Evolutionary conservation across 2,113 vertebrate genomes (phyloP).

Genomic region (Coregonus clupeaformis): DNA sequence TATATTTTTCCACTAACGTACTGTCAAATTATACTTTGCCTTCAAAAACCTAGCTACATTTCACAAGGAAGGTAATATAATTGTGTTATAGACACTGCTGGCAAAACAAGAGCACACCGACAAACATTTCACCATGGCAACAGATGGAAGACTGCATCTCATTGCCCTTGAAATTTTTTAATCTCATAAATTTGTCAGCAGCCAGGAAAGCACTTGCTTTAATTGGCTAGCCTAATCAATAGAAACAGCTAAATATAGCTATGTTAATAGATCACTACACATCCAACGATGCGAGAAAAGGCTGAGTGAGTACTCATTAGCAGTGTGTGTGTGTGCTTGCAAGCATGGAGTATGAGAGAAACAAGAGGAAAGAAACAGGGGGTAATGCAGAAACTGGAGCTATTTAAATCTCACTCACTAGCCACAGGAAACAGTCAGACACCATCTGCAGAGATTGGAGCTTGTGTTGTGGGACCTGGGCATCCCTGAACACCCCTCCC

Average conservation of each 20-base stretch:
- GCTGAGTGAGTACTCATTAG: not conserved
- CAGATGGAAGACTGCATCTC: not conserved
- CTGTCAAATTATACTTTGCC: too few relatives aligned
- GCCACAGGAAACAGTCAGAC: not conserved
- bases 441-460: slow-evolving; percentile 18
- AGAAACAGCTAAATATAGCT: not conserved
- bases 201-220: not conserved
- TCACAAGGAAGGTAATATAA: too few relatives aligned
- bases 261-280: not conserved
- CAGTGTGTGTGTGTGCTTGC: slow-evolving; percentile 6
- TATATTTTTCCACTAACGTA: too few relatives aligned
- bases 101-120: not conserved
- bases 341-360: not conserved
- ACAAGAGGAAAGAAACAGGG: slow-evolving; percentile 2
- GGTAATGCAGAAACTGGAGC: slow-evolving; percentile 9
- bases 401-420: slow-evolving; percentile 14
- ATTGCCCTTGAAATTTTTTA: not conserved
- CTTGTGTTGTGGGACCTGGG: too few relatives aligned
- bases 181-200: not conserved
- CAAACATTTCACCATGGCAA: not conserved
- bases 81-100: not conserved
- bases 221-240: not conserved
- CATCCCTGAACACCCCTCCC: not conserved
- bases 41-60: too few relatives aligned
- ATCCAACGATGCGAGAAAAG: not conserved